A percentile compares a stretch with the other conserved stretches of the same genome.
These are phyloP conservation scores for Chelidonichthys spinosus DNA, from an alignment of 2,797 vertebrate species.

Conservation along the genomic window DNA sequence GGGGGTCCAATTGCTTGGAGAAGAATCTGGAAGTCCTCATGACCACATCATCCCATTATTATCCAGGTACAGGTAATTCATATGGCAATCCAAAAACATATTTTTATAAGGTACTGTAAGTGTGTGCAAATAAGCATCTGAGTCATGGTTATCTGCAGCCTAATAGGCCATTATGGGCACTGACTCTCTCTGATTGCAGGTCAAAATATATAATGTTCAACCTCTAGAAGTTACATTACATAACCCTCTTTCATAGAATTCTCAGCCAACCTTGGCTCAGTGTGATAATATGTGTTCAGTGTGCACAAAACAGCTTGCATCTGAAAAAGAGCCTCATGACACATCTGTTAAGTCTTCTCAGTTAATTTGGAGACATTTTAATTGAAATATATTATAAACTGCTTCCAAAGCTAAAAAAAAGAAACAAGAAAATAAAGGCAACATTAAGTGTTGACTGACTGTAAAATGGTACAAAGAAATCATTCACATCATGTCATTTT, in stretches of 20 bases:
- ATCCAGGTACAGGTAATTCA: conserved; percentile 7
- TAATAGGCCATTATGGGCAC: not conserved
- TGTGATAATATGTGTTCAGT: not conserved
- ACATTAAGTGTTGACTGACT: not conserved
- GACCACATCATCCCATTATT: conserved; percentile 19
- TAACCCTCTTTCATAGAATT: not conserved
- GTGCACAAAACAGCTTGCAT: not conserved
- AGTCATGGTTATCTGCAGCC: conserved; percentile 9
- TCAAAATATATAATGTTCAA: not conserved
- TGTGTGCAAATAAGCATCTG: conserved; percentile 1
- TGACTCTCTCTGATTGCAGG: conserved; percentile 1
- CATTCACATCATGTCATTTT: not conserved
- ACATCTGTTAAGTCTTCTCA: not conserved
- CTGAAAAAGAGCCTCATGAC: not conserved
- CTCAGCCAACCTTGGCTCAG: not conserved
- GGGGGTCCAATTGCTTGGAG: too few species aligned
- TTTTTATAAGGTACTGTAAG: conserved; percentile 20
- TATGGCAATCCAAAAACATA: not conserved
- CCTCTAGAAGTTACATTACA: not conserved
- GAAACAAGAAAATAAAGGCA: not conserved
- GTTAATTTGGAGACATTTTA: not conserved
- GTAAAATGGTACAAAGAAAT: not conserved
- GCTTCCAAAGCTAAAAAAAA: not conserved
- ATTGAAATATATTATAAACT: not conserved
- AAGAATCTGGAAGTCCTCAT: too few species aligned